Evolutionary conservation across 35 echinoderm and acorn worm species (phyloP), one percentile per base, ranked within the genome.

Genomic region (Ophiothrix spiculata): DNA sequence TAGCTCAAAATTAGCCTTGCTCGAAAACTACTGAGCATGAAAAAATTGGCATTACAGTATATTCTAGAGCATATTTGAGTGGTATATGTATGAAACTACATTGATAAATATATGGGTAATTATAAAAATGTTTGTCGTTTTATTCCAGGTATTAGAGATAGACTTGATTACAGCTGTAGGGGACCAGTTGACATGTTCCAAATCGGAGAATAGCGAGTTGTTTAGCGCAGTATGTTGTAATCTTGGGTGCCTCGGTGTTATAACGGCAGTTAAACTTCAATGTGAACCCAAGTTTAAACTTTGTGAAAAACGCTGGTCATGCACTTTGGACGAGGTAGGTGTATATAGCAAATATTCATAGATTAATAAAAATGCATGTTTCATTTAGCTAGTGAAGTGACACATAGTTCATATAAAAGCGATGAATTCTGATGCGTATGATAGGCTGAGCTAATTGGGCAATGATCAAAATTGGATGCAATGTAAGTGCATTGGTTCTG

Each of bases 241-340:
- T 33, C 45, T 97, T 28, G 95, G 95, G 25, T 80, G 77, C 34
- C 64, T 97, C 3, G 95, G 95, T 32, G 56, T 97, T 37, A 93
- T 97, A 32, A 37, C 85, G 45, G 81, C 89, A 28, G 63, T 93
- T 32, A 97, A 88, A 39, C 28, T 97, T 36, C 95, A 97, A 33
- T 97, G 95, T 79, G 90, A 97, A 77, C 86, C 84, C 37, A 80
- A 84, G 0, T 97, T 88, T 76, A 81, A 86, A 41, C 64, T 97
- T 10, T 81, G 81, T n/a, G 39, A 87, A 37, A 88, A 49, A 31
- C 40, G 64, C 12, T 79, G 74, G 0, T 69, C 95, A 23, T 75
- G 84, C 36, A 93, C 95, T 39, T 60, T 97, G 8, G 91, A 97
- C 46, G 95, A 97, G 80, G 95, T 97, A 86, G 82, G 60, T 77